These are phyloP conservation scores for Tromatobia lineatoria DNA, from an alignment of 2,888 invertebrate genomes.

Conservation along the genomic window DNA sequence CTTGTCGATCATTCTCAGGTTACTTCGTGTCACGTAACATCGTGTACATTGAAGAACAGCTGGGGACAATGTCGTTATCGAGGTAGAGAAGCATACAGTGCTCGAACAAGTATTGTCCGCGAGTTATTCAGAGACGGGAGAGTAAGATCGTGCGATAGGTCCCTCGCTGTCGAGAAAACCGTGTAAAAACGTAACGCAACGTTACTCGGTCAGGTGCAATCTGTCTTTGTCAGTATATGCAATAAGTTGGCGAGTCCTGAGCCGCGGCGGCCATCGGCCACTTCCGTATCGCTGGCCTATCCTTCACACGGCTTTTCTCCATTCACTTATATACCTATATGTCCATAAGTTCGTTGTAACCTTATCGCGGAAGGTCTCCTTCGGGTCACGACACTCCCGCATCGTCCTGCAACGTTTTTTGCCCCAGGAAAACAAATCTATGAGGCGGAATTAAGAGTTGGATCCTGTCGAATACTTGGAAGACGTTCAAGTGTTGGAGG, in stretches of 20 bases:
- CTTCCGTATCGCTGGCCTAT: constrained; percentile 32
- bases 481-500: background rate
- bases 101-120: constrained; percentile 22
- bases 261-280: constrained; percentile 15
- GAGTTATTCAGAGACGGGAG: constrained; percentile 25
- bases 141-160: constrained; percentile 14
- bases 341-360: background rate
- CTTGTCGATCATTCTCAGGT: constrained; percentile 17
- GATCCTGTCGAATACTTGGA: constrained; percentile 3
- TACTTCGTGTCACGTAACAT: constrained; percentile 12
- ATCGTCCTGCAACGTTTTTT: background rate
- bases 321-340: background rate
- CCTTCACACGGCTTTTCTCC: constrained; percentile 16
- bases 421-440: background rate
- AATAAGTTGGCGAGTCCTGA: constrained; percentile 66
- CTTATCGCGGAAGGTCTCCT: constrained; percentile 12
- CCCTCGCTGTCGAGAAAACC: constrained; percentile 16
- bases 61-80: constrained; percentile 29
- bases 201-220: constrained; percentile 76
- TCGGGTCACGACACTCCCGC: constrained; percentile 18
- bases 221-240: constrained; percentile 77
- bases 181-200: constrained; percentile 65
- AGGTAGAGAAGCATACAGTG: background rate
- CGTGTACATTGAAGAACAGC: constrained; percentile 16
- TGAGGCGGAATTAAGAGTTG: constrained; percentile 1